A percentile compares a stretch with the other conserved stretches of the same genome.
Evolutionary conservation across 2,113 vertebrate species (phyloP).

Genomic region (Furnarius figulus): DNA sequence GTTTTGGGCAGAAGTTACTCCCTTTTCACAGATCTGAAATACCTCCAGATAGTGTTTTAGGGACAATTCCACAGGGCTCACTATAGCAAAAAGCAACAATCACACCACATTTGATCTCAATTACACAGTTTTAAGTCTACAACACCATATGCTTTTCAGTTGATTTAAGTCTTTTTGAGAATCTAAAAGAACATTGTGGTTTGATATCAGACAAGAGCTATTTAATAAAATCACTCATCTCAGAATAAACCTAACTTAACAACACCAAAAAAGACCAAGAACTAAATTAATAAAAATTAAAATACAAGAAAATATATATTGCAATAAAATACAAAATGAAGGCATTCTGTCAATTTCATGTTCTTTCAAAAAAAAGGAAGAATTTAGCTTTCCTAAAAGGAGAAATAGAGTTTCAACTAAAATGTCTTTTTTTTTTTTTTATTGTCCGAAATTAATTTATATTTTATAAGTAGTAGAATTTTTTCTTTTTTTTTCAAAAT

Average conservation of each 20-base stretch:
- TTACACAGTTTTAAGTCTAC: background rate
- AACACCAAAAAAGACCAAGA: rapidly evolving
- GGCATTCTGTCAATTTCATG: background rate
- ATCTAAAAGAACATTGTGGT: background rate
- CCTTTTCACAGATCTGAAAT: background rate
- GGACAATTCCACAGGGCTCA: background rate
- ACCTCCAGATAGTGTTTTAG: background rate
- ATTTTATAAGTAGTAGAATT: background rate
- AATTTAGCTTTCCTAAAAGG: background rate
- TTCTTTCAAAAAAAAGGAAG: background rate
- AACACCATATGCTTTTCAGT: background rate
- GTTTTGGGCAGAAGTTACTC: background rate
- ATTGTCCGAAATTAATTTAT: background rate
- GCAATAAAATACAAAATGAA: background rate
- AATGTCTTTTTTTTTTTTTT: background rate
- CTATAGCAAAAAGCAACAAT: background rate
- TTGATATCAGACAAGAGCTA: background rate
- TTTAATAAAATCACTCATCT: background rate
- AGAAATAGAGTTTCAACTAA: background rate
- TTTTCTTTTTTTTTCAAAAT: background rate
- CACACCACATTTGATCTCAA: background rate
- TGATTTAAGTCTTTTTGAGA: background rate
- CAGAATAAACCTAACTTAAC: background rate
- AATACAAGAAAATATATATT: background rate
- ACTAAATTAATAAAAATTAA: background rate